A percentile compares a stretch with the other conserved stretches of the same genome.
Conservation (phyloP, 2,888 invertebrate genomes). For the Lasioglossum marginatum region DNA sequence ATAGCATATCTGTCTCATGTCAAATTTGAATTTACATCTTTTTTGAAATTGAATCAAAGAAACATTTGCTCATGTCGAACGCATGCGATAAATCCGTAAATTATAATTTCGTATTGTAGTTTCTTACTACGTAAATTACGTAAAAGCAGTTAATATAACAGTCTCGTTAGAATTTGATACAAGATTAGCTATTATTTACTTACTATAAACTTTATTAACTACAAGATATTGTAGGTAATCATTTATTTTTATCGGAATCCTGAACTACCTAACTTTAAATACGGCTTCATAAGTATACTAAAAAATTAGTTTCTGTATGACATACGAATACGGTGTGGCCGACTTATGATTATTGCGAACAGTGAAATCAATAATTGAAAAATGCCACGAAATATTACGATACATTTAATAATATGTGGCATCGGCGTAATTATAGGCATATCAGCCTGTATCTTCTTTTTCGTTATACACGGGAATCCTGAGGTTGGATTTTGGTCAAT, state of each 20-base stretch:
- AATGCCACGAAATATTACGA: constrained; percentile 65
- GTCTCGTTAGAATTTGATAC: background rate
- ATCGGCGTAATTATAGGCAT: constrained; percentile 66
- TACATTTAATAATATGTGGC: constrained; percentile 63
- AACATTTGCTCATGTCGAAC: background rate
- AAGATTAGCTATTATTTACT: background rate
- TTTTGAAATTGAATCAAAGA: background rate
- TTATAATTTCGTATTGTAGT: background rate
- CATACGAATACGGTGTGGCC: background rate
- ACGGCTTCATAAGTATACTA: background rate
- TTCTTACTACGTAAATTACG: background rate
- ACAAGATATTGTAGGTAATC: constrained; percentile 1
- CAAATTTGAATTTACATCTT: background rate
- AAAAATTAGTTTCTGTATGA: constrained; percentile 9
- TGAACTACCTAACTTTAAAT: background rate
- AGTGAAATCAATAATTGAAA: constrained; percentile 34
- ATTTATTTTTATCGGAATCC: background rate
- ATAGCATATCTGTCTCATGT: background rate
- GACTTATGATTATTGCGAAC: background rate
- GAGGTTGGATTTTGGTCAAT: constrained; percentile 75
- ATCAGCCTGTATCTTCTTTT: constrained; percentile 70
- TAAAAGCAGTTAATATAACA: background rate
- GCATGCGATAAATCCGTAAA: background rate
- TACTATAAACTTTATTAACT: background rate
- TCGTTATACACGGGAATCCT: constrained; percentile 65